Base-by-base conservation (phyloP, 2,797 vertebrate genomes). In the Podargus strigoides region DNA sequence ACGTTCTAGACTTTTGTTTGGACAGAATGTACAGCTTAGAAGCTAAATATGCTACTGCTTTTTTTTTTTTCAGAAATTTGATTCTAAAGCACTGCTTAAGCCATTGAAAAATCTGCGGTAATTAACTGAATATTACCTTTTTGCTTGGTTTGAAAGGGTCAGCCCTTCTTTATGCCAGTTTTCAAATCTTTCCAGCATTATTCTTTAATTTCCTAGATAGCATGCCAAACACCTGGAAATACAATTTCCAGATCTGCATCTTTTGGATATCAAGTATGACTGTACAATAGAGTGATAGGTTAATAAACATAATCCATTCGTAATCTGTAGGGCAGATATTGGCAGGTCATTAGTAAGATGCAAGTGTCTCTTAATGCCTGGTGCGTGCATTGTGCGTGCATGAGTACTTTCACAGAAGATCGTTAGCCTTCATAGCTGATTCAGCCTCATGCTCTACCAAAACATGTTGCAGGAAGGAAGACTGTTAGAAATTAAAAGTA, bases 401-500 rank as follows among this genome's bases (percentile, higher is more conserved):
- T 80, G 59, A 86, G 74, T 89, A 60, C 85, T 94, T 93, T 66
- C 69, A 85, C 81, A 68, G 66, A 64, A 70, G 39, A 63, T 17
- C 63, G 36, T 59, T 60, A 78, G 56, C 42, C 15, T 70, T 87
- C 85, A 10, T 56, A 76, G 84, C 85, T 93, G 87, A 79, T 91
- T 93, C 74, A 83, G 67, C 26, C 42, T 67, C 52, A 60, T 74
- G 68, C 52, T 75, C 24, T 76, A 73, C 34, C 90, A 76, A 89
- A 94, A n/a, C 68, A 14, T 87, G 72, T 27, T 89, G 46, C 67
- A 94, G 49, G 79, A 93, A 95, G 73, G 70, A 93, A 94, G 72
- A 74, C 59, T 87, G 63, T 52, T 95, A 89, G 91, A 95, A 95
- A 94, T 94, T 88, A 94, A 84, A 94, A 95, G 74, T 90, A 93